A percentile compares a stretch with the other conserved stretches of the same genome.
phyloP scores from a whole-genome alignment of 2,797 vertebrate genomes.

The Triplophysa bombifrons region DNA sequence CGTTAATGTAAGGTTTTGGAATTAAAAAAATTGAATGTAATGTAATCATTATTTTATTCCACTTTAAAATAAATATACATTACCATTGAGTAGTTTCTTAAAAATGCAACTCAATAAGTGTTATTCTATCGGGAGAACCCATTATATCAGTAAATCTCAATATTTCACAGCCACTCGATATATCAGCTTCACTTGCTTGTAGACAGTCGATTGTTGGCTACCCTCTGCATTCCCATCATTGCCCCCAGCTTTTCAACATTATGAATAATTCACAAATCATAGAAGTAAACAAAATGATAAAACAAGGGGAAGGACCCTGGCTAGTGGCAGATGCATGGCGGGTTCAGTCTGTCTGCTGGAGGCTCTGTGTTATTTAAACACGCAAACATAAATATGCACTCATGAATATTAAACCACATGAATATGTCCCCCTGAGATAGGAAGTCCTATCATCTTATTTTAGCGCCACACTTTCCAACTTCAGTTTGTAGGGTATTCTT shows the following conservation, averaged over 20 bases:
- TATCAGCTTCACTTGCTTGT: constrained; percentile 1
- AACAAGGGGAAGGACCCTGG: constrained; percentile 30
- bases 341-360: constrained; percentile 16
- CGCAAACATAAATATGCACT: constrained; percentile 50
- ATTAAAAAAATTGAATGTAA: too few relatives aligned
- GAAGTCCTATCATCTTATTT: constrained; percentile 39
- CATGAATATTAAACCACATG: constrained; percentile 54
- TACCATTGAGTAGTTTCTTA: neutral
- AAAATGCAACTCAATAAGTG: neutral
- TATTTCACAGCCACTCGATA: neutral
- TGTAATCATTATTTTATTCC: too few relatives aligned
- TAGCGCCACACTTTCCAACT: constrained; percentile 33
- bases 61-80: too few relatives aligned
- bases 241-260: constrained; percentile 36
- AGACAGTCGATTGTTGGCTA: constrained; percentile 4
- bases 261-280: constrained; percentile 44
- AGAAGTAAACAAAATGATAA: constrained; percentile 48
- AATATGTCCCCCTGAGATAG: constrained; percentile 30
- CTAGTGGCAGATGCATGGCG: constrained; percentile 27
- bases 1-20: too few relatives aligned
- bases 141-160: neutral
- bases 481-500: constrained; percentile 11
- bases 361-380: constrained; percentile 46
- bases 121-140: neutral
- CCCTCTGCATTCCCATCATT: neutral